Conservation (phyloP, 2,888 invertebrate genomes). For the Sepioteuthis lessoniana region DNA sequence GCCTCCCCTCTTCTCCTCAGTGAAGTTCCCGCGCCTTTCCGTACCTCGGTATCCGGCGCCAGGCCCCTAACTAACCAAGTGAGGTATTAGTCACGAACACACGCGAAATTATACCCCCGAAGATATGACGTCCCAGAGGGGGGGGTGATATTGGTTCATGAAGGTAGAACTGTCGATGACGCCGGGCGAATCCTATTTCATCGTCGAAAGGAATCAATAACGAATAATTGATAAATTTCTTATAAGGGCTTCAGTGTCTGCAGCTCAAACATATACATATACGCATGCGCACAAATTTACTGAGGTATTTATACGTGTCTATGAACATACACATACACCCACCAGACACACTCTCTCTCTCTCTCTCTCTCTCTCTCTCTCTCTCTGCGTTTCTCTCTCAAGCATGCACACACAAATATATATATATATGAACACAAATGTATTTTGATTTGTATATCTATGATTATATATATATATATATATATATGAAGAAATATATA, state of each 20-base stretch:
- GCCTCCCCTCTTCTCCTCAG: neutral
- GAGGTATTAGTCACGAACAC: slow-evolving; percentile 33
- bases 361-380: no score
- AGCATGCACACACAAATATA: no score
- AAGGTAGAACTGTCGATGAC: neutral
- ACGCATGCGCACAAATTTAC: no score
- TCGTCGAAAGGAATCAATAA: neutral
- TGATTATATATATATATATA: no score
- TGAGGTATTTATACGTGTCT: no score
- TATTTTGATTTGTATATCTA: no score
- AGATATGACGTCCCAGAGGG: neutral
- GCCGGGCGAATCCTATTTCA: neutral
- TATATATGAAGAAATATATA: no score
- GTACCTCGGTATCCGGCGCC: slow-evolving; percentile 33
- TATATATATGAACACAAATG: no score
- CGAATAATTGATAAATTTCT: neutral
- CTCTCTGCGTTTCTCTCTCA: no score
- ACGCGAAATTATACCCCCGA: slow-evolving; percentile 33
- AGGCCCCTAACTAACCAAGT: slow-evolving; percentile 17
- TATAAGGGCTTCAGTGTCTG: neutral
- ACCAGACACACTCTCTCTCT: no score
- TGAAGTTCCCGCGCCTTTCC: neutral
- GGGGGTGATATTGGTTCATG: neutral
- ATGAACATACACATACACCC: no score
- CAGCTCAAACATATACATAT: neutral